Base-by-base conservation (phyloP, 2,113 vertebrate genomes). In the Nyctibius bracteatus region DNA sequence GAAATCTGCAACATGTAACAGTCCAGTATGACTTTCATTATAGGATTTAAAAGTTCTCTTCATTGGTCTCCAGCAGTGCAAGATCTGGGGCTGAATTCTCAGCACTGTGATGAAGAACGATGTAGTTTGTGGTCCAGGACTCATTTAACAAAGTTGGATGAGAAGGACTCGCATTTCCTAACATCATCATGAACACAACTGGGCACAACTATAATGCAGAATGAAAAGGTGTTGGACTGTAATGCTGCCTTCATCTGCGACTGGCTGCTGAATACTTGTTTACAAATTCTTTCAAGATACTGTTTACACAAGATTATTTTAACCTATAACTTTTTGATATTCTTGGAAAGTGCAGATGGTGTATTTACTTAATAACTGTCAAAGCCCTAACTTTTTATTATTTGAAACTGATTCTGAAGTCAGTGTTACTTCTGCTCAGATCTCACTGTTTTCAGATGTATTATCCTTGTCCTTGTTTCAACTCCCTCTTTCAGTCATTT, bases 1-100 rank as follows among this genome's bases (percentile, higher is more conserved):
- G 95, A 98, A 98, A 65, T 97, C 96, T 7, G 96, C 93, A 37
- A 95, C 59, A 3, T 77, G 93, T 30, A 98, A 79, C 4, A 95
- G 81, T 35, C 98, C 98, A 0, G 96, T 96, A 9, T 74, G 75
- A 0, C 16, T 80, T 86, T 91, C 80, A 6, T 98, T 96, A 21
- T 47, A 96, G 46, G 92, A 79, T 70, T 97, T 96, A 78, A 98
- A 98, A 1, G 90, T 88, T n/a, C 54, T 73, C 43, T 98, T 96
- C 96, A 97, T 92, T 6, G 97, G 87, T 73, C 94, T 94, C 97
- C 98, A 99, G 94, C 96, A 98, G 55, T 81, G 90, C 80, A 96
- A 33, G 6, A 98, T 94, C 35, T 92, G 66, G 67, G 97, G 95
- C 55, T 98, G 97, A 57, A 98, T 89, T 65, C 96, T 97, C 72